These are phyloP conservation scores for Andricus grossulariae DNA, from an alignment of 1,140 invertebrate genomes.

Conservation along the genomic window DNA sequence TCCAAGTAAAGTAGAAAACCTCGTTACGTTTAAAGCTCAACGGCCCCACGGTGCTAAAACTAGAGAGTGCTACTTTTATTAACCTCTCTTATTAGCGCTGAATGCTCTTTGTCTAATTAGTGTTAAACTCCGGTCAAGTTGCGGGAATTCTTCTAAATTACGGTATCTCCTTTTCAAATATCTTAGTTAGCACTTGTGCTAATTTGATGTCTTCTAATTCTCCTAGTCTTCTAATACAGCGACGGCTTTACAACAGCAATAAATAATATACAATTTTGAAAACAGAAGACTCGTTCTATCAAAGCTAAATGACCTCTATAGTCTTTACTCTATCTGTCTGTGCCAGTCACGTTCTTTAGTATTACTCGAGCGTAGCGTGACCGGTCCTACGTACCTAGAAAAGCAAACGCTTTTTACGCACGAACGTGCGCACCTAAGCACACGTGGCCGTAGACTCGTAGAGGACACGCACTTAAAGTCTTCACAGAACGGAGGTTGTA, in stretches of 20 bases:
- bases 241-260: no score
- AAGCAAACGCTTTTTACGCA: slow-evolving; percentile 27
- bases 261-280: background rate
- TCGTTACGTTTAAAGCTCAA: slow-evolving; percentile 37
- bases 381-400: slow-evolving; percentile 25
- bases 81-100: background rate
- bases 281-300: background rate
- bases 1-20: slow-evolving; percentile 50
- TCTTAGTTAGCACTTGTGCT: background rate
- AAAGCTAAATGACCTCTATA: background rate
- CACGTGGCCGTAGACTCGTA: background rate
- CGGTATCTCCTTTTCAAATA: slow-evolving; percentile 1
- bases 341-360: background rate
- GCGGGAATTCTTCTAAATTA: background rate
- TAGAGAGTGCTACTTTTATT: slow-evolving; percentile 7
- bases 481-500: slow-evolving; percentile 13
- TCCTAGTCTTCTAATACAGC: no score
- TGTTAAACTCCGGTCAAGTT: slow-evolving; percentile 24
- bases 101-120: slow-evolving; percentile 10
- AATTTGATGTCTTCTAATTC: no score
- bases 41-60: background rate
- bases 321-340: background rate
- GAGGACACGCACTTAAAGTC: background rate
- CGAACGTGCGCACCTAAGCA: background rate
- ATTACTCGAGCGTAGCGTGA: slow-evolving; percentile 25